phyloP scores from a whole-genome alignment of 2,797 vertebrate species.

The Halcyon smyrnensis region DNA sequence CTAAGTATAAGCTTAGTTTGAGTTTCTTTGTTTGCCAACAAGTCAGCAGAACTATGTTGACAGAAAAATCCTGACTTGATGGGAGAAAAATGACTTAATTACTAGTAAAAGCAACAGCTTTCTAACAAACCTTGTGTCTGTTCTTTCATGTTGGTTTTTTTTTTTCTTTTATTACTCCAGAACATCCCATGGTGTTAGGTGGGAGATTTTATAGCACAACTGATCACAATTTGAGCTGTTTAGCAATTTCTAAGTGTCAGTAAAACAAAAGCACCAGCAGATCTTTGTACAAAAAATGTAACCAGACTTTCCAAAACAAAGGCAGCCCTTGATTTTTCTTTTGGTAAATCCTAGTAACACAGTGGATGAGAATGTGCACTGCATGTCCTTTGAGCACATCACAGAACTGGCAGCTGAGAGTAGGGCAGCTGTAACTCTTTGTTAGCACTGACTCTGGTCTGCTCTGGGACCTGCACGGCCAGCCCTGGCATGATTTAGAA shows the following conservation, averaged over 20 bases:
- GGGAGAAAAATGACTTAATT: background rate
- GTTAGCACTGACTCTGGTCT: background rate
- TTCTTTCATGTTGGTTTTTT: background rate
- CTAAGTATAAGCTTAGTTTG: background rate
- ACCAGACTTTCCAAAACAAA: background rate
- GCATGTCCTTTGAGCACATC: background rate
- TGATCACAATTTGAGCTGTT: background rate
- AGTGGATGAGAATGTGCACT: background rate
- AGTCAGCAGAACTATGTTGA: background rate
- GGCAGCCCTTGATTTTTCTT: background rate
- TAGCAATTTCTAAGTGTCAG: background rate
- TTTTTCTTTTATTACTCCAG: background rate
- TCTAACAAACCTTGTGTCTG: background rate
- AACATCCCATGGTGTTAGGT: background rate
- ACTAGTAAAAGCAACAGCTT: background rate
- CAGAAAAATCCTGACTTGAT: background rate
- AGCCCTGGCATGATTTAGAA: conserved; percentile 29
- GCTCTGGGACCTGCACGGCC: rapidly evolving
- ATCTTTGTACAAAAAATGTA: background rate
- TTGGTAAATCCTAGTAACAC: background rate
- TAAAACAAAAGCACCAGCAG: background rate
- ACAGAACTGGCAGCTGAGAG: background rate
- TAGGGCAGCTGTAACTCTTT: background rate
- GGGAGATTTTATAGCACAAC: background rate
- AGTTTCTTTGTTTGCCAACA: background rate